Conservation (phyloP, 1,140 invertebrate species). For the Mya arenaria region DNA sequence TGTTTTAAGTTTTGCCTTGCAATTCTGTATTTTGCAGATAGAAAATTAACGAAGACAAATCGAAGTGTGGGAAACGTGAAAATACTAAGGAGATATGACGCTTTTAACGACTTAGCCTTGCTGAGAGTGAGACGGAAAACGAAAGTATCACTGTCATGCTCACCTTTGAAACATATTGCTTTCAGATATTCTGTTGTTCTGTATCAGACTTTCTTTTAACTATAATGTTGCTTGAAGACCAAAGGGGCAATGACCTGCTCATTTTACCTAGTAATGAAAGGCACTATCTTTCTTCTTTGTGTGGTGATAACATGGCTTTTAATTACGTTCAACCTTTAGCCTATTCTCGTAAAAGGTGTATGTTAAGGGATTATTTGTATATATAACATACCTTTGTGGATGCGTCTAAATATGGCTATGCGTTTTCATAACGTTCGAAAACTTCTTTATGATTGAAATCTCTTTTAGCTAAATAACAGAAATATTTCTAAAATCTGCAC, state of each 20-base stretch:
- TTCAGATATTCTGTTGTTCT: conserved; percentile 22
- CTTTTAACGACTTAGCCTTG: too few species aligned
- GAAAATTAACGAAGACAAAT: too few species aligned
- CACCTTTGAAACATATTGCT: conserved; percentile 36
- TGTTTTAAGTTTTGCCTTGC: too few species aligned
- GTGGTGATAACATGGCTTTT: conserved; percentile 30
- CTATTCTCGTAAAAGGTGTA: conserved; percentile 39
- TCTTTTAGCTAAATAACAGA: conserved; percentile 6
- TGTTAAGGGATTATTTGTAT: conserved; percentile 32
- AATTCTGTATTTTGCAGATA: too few species aligned
- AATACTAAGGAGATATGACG: too few species aligned
- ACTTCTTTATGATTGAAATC: conserved; percentile 27
- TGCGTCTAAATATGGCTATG: conserved; percentile 46
- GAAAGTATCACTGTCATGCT: too few species aligned
- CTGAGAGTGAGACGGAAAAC: too few species aligned
- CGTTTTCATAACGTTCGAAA: conserved; percentile 46
- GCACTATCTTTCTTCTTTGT: conserved; percentile 31
- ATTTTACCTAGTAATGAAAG: conserved; percentile 28
- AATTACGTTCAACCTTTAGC: conserved; percentile 27
- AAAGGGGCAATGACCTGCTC: conserved; percentile 19
- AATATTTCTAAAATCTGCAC: conserved; percentile 4
- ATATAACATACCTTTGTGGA: conserved; percentile 44
- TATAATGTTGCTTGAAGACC: conserved; percentile 27
- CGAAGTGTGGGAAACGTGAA: too few species aligned
- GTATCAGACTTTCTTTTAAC: conserved; percentile 38